These are phyloP conservation scores for Calosoma granatense DNA, from an alignment of 1,140 invertebrate species.

Conservation along the genomic window DNA sequence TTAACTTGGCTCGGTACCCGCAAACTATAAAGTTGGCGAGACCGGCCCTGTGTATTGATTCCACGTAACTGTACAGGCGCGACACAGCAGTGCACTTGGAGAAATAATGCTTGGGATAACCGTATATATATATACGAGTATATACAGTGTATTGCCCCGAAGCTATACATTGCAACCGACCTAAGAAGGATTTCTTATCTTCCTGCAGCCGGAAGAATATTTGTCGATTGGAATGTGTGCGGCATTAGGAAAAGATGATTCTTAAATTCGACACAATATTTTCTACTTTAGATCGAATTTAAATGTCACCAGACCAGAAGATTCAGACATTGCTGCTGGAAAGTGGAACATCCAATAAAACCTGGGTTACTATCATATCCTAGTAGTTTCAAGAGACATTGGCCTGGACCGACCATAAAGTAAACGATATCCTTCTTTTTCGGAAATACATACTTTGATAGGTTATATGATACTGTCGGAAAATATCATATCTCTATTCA, in stretches of 20 bases:
- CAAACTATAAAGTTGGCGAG: background rate
- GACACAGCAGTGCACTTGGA: background rate
- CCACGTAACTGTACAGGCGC: background rate
- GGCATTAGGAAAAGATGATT: background rate
- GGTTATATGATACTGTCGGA: too few species aligned
- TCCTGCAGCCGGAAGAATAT: background rate
- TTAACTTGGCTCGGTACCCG: background rate
- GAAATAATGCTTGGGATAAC: background rate
- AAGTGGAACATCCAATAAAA: background rate
- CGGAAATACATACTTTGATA: too few species aligned
- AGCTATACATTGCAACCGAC: background rate
- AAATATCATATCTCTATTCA: too few species aligned
- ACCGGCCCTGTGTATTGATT: constrained; percentile 1
- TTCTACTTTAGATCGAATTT: background rate
- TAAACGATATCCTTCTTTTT: too few species aligned
- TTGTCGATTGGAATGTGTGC: background rate
- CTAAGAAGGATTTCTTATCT: background rate
- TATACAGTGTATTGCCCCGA: background rate
- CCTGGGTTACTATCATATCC: too few species aligned
- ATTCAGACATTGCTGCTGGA: too few species aligned
- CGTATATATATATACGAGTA: background rate
- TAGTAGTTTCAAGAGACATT: too few species aligned
- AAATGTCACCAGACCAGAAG: too few species aligned
- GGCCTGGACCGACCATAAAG: too few species aligned
- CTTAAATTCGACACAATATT: background rate